These are phyloP conservation scores for Drosophila dunni DNA, from an alignment of 1,140 invertebrate species.

Conservation along the genomic window DNA sequence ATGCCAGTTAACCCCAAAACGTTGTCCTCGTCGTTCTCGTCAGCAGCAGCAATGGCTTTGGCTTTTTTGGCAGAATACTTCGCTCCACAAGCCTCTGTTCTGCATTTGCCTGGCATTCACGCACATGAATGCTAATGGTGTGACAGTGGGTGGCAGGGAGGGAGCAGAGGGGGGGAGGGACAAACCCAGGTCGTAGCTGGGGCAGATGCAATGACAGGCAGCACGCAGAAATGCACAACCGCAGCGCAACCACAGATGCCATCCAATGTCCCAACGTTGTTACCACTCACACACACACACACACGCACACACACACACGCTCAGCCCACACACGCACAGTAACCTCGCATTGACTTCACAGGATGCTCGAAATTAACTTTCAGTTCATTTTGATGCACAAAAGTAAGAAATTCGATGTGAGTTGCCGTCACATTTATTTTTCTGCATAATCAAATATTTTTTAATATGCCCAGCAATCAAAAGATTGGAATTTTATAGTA, in stretches of 20 bases:
- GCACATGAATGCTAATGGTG: conserved; percentile 76
- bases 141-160: background rate
- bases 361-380: conserved; percentile 6
- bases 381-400: background rate
- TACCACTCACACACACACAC: background rate
- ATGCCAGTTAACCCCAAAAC: conserved; percentile 78
- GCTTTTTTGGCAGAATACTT: conserved; percentile 54
- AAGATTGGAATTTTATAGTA: too few relatives aligned
- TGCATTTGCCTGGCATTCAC: conserved; percentile 32
- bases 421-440: too few relatives aligned
- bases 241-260: conserved; percentile 60
- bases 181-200: background rate
- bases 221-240: conserved; percentile 77
- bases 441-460: too few relatives aligned
- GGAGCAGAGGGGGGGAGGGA: conserved; percentile 19
- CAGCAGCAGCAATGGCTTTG: conserved; percentile 66
- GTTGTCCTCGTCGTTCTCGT: conserved; percentile 45
- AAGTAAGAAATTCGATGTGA: too few relatives aligned
- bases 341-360: conserved; percentile 20
- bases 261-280: conserved; percentile 15
- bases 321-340: conserved; percentile 20
- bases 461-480: too few relatives aligned
- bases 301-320: background rate
- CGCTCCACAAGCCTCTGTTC: conserved; percentile 14
- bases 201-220: conserved; percentile 49